Conservation (phyloP, 2,888 invertebrate genomes). For the Nemapogon koenigi region DNA sequence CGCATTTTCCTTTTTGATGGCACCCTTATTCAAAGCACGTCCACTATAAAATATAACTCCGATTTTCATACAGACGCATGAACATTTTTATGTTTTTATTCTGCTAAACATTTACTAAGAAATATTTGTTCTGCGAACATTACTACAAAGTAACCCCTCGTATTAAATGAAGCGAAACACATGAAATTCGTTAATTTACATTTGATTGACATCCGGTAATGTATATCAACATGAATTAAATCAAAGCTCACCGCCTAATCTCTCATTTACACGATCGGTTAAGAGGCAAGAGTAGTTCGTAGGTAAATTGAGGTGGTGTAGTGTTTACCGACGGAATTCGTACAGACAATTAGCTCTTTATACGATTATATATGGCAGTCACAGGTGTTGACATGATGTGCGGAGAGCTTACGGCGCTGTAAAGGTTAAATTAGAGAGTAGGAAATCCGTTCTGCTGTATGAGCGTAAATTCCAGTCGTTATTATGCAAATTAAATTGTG, state of each 20-base stretch:
- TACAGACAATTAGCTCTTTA: constrained; percentile 61
- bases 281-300: constrained; percentile 14
- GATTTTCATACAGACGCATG: constrained; percentile 50
- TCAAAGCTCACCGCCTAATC: constrained; percentile 37
- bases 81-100: constrained; percentile 38
- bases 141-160: constrained; percentile 4
- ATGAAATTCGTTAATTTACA: too few species aligned
- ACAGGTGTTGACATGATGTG: constrained; percentile 33
- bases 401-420: background rate
- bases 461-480: too few species aligned
- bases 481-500: too few species aligned
- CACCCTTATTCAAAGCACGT: constrained; percentile 52
- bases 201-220: constrained; percentile 23
- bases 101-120: constrained; percentile 16
- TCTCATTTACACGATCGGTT: constrained; percentile 35
- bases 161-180: constrained; percentile 1
- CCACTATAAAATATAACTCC: constrained; percentile 58
- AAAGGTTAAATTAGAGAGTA: constrained; percentile 6
- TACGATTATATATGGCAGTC: constrained; percentile 49
- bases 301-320: constrained; percentile 38
- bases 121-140: too few species aligned
- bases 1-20: constrained; percentile 23
- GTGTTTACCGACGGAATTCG: constrained; percentile 57
- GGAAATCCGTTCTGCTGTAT: background rate
- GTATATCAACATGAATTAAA: constrained; percentile 47